These are phyloP conservation scores for Terebella lapidaria DNA, from an alignment of 2,888 invertebrate species.

Conservation along the genomic window DNA sequence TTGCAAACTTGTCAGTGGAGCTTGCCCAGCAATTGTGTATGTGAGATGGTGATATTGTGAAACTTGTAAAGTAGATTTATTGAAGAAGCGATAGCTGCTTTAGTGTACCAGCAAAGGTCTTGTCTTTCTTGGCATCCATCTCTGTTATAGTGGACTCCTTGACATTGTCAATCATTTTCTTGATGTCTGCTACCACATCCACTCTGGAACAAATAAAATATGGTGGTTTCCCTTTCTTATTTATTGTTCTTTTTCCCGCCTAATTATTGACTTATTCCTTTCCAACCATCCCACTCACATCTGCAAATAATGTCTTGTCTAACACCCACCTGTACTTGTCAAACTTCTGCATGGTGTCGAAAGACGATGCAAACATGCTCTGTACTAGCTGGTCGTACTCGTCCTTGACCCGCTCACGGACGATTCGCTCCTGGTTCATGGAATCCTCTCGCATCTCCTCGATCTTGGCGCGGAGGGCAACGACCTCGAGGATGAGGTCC, in stretches of 20 bases:
- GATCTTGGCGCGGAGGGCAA: conserved; percentile 47
- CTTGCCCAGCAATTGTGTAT: too few species aligned
- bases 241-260: too few species aligned
- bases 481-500: conserved; percentile 44
- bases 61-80: neutral
- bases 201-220: neutral
- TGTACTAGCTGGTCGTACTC: conserved; percentile 49
- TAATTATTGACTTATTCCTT: too few species aligned
- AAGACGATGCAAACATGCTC: conserved; percentile 43
- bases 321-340: conserved; percentile 44
- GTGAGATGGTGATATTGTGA: too few species aligned
- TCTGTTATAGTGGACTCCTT: neutral
- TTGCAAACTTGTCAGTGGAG: too few species aligned
- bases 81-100: too few species aligned
- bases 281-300: too few species aligned
- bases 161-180: neutral
- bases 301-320: neutral
- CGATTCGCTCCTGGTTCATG: conserved; percentile 38
- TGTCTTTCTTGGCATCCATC: neutral
- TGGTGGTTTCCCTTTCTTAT: too few species aligned
- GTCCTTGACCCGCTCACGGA: conserved; percentile 42
- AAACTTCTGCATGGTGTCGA: conserved; percentile 43
- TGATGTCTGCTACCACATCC: neutral
- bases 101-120: neutral
- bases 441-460: conserved; percentile 43